These are phyloP conservation scores for Sinocyclocheilus maitianheensis DNA, from an alignment of 2,113 vertebrate genomes.

Conservation along the genomic window DNA sequence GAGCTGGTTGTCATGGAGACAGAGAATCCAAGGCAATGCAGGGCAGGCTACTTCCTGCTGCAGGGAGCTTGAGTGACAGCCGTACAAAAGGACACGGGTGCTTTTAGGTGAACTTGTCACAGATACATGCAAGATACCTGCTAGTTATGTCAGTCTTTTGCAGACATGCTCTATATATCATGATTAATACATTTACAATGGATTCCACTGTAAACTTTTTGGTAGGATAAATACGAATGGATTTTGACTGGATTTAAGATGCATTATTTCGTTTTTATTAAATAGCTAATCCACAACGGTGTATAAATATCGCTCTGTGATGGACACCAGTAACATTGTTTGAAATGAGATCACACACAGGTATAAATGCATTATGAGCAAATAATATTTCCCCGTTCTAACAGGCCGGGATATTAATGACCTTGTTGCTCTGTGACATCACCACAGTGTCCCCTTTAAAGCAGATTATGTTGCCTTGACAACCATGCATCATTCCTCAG, in stretches of 20 bases:
- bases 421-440: conserved; percentile 44
- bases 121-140: background rate
- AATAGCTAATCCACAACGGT: background rate
- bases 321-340: background rate
- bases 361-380: conserved; percentile 23
- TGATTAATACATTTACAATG: background rate
- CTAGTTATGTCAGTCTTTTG: background rate
- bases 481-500: conserved; percentile 58
- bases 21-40: conserved; percentile 52
- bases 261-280: background rate
- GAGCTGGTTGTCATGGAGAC: conserved; percentile 62
- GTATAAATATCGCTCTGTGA: background rate
- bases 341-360: conserved; percentile 17
- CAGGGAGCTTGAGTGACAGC: conserved; percentile 37
- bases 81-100: conserved; percentile 31
- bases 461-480: conserved; percentile 61
- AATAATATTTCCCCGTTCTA: conserved; percentile 32
- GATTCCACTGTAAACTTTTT: background rate
- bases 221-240: background rate
- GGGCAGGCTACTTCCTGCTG: conserved; percentile 57
- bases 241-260: background rate
- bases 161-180: background rate
- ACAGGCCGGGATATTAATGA: conserved; percentile 41
- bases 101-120: conserved; percentile 36
- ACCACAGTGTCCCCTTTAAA: conserved; percentile 48